A percentile compares a stretch with the other conserved stretches of the same genome.
These are phyloP conservation scores for Sebastes hubbsi DNA, from an alignment of 2,797 vertebrate genomes.

Conservation along the genomic window DNA sequence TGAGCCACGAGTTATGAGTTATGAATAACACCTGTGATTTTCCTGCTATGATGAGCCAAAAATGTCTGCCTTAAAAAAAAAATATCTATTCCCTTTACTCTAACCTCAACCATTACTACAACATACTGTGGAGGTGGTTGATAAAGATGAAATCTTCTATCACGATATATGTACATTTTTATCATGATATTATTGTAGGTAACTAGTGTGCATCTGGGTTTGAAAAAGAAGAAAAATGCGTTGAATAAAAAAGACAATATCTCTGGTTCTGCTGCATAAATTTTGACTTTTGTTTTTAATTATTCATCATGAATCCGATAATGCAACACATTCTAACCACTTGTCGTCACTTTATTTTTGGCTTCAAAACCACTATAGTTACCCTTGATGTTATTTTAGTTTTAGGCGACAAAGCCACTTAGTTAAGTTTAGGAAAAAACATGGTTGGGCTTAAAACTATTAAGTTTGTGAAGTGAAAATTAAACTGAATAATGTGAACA, in stretches of 20 bases:
- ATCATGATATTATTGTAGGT: neutral
- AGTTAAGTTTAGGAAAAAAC: no score
- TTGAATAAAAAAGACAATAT: neutral
- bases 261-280: neutral
- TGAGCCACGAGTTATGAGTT: neutral
- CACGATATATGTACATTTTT: neutral
- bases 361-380: no score
- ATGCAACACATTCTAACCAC: no score
- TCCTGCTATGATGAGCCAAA: neutral
- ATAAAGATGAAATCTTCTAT: no score
- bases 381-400: no score
- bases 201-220: neutral
- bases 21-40: neutral
- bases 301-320: neutral
- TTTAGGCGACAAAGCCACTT: no score
- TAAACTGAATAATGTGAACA: neutral
- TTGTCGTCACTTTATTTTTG: no score
- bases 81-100: neutral
- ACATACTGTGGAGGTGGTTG: neutral
- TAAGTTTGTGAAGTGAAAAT: no score
- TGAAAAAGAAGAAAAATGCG: neutral
- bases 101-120: neutral
- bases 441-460: no score
- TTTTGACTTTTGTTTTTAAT: neutral
- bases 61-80: neutral